Conservation (phyloP, 2,113 vertebrate genomes). For the Phoxinus phoxinus region DNA sequence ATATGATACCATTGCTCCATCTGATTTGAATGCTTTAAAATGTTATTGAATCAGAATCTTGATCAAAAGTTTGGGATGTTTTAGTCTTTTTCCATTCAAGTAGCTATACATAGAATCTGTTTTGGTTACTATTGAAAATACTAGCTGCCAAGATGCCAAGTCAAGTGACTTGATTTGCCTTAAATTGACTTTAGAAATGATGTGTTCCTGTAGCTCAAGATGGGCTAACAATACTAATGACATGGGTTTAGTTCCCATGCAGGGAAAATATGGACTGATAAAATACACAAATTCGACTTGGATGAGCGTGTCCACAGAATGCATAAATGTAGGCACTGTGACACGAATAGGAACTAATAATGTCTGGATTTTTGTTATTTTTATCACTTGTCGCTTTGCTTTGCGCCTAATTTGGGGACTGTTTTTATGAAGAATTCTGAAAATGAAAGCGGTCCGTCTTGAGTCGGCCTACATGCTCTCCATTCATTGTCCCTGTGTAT, state of each 20-base stretch:
- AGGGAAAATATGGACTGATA: not conserved
- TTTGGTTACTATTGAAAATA: not conserved
- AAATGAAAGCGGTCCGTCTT: not conserved
- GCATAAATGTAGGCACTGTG: not conserved
- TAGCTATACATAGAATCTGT: not conserved
- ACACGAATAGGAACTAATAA: not conserved
- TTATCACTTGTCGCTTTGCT: not conserved
- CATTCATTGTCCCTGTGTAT: not conserved
- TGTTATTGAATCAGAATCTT: not conserved
- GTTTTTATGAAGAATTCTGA: not conserved
- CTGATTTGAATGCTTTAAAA: not conserved
- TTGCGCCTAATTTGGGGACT: not conserved
- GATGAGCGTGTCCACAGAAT: not conserved
- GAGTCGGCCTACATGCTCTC: not conserved
- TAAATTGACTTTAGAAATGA: not conserved
- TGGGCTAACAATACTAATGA: not conserved
- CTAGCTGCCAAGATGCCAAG: not conserved
- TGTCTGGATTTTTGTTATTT: too few species aligned
- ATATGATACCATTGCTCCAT: too few species aligned
- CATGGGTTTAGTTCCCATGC: not conserved
- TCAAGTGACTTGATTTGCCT: not conserved
- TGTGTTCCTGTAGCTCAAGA: not conserved
- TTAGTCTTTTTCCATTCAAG: not conserved
- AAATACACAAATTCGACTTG: not conserved
- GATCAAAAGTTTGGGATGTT: not conserved